These are phyloP conservation scores for Lepisosteus osseus DNA, from an alignment of 2,113 vertebrate genomes.

Conservation along the genomic window DNA sequence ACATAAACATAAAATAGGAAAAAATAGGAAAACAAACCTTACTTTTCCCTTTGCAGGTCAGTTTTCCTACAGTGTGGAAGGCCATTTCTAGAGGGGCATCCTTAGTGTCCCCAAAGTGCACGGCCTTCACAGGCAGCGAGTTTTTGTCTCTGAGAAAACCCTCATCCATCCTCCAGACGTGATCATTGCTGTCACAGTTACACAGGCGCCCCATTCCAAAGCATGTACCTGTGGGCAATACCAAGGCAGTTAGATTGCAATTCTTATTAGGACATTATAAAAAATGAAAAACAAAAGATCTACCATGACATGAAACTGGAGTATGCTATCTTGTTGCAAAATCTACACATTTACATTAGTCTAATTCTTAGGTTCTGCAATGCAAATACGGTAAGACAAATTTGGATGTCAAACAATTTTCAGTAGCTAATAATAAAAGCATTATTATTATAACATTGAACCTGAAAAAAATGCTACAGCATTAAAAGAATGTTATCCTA, in stretches of 20 bases:
- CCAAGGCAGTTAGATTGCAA: not conserved
- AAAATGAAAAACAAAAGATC: no score
- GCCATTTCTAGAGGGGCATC: slow-evolving; percentile 36
- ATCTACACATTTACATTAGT: not conserved
- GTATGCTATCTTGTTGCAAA: not conserved
- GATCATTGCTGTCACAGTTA: slow-evolving; percentile 37
- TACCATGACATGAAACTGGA: not conserved
- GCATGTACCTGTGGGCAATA: slow-evolving; percentile 21
- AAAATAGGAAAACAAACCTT: not conserved
- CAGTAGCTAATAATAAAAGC: no score
- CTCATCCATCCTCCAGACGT: slow-evolving; percentile 36
- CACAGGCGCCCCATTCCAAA: slow-evolving; percentile 24
- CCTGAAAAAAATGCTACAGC: no score
- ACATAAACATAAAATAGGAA: no score
- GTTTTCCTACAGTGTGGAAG: slow-evolving; percentile 36
- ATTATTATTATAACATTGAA: no score
- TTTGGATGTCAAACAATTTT: no score
- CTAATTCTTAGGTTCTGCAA: no score
- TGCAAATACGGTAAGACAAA: no score
- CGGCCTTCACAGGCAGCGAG: slow-evolving; percentile 26
- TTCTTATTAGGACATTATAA: no score
- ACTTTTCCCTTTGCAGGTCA: slow-evolving; percentile 30
- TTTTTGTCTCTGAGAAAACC: slow-evolving; percentile 23
- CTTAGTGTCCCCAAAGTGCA: slow-evolving; percentile 34
- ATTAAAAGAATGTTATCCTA: no score